Evolutionary conservation across 2,888 invertebrate genomes (phyloP), one percentile per base, ranked within the genome.

Genomic region (Lasioglossum marginatum): DNA sequence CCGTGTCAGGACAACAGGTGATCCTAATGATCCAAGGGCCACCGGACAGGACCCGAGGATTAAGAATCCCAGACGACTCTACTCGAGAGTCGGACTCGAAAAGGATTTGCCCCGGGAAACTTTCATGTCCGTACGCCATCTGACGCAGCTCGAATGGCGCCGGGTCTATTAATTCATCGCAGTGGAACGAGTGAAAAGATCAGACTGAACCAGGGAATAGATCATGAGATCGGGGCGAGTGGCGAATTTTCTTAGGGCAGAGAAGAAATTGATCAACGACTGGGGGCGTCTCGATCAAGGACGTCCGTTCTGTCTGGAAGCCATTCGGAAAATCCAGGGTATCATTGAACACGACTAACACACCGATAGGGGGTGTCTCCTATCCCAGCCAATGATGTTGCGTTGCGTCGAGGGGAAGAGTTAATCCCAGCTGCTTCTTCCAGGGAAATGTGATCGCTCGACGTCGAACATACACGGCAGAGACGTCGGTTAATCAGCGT

Each of bases 401-500:
- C 63, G 74, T 78, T 74, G 48, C 68, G 34, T 79, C 80, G 52
- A 76, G 71, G 78, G 79, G 79, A 82, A 73, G 57, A 83, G 83
- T 85, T 88, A 83, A 89, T 88, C 77, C 83, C 31, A 6, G 12
- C 6, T n/a, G 72, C 78, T 77, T 66, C 87, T 87, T 77, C 76
- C 72, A n/a, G 14, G 48, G 52, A 70, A 31, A 70, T 43, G 19
- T 68, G 57, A 45, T 37, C 27, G 34, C 63, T 72, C 77, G 34
- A 77, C 40, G 75, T n/a, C 60, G 48, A 66, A 81, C 68, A 57
- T 83, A 72, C 81, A 43, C 14, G 31, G 27, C 60, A 60, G 63
- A 34, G 34, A 23, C 66, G 31, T 10, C 19, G 43, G 52, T 70
- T 63, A 74, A 86, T 85, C 85, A 74, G 79, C 37, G 66, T 80